phyloP scores from a whole-genome alignment of 2,797 vertebrate genomes.

The Kryptopterus vitreolus region DNA sequence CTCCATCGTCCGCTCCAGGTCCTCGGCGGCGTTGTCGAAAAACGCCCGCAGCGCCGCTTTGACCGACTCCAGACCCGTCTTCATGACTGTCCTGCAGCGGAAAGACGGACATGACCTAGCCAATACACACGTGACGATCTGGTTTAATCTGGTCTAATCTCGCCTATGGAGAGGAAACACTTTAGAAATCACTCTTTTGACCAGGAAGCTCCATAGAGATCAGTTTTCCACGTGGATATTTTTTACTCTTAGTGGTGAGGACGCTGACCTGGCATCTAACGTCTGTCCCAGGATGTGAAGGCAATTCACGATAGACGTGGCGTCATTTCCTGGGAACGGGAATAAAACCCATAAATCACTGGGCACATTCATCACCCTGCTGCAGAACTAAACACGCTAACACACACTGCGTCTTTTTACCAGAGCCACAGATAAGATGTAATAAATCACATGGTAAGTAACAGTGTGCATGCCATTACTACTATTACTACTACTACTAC shows the following conservation, averaged over 20 bases:
- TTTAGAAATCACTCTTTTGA: background rate
- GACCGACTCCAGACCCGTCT: slow-evolving; percentile 89
- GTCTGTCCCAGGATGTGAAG: slow-evolving; percentile 96
- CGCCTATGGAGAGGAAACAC: too few relatives aligned
- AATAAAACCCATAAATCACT: background rate
- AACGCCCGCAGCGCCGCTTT: slow-evolving; percentile 84
- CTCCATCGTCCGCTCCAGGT: slow-evolving; percentile 89
- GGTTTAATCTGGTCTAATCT: too few relatives aligned
- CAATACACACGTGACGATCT: too few relatives aligned
- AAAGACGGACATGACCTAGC: background rate
- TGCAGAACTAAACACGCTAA: background rate
- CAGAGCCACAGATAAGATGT: background rate
- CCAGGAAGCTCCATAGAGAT: background rate
- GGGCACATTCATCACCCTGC: background rate
- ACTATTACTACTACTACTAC: background rate
- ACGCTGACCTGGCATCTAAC: slow-evolving; percentile 87
- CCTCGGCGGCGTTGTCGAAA: slow-evolving; percentile 88
- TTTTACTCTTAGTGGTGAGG: background rate
- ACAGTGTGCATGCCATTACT: too few relatives aligned
- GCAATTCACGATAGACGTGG: slow-evolving; percentile 94
- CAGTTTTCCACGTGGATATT: background rate
- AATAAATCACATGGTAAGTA: background rate
- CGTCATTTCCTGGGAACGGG: slow-evolving; percentile 84
- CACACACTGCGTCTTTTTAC: background rate
- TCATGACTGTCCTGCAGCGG: slow-evolving; percentile 88